phyloP scores from a whole-genome alignment of 2,888 invertebrate genomes.

The Torymus auratus region DNA sequence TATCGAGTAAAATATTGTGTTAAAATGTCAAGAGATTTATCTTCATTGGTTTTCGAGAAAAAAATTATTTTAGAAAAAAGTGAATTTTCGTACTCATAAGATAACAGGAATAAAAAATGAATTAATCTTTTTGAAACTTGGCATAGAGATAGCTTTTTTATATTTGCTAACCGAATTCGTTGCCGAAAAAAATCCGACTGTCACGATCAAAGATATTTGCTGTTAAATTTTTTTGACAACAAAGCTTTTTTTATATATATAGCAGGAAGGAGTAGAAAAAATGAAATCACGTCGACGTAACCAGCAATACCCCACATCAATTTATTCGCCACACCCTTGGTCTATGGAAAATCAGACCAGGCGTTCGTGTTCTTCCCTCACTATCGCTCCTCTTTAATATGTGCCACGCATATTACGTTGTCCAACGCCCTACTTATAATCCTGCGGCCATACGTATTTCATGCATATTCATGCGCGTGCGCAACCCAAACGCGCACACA shows the following conservation, averaged over 20 bases:
- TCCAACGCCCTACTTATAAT: conserved; percentile 17
- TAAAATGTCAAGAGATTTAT: too few species aligned
- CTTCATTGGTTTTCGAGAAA: too few species aligned
- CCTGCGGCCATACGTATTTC: conserved; percentile 35
- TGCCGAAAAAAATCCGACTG: too few species aligned
- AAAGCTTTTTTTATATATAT: not conserved
- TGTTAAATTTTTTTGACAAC: too few species aligned
- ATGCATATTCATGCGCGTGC: conserved; percentile 52
- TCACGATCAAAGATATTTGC: too few species aligned
- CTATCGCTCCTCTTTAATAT: conserved; percentile 33
- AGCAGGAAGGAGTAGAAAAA: not conserved
- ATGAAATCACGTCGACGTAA: not conserved
- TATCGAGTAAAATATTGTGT: too few species aligned
- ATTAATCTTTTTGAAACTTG: too few species aligned
- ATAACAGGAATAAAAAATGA: too few species aligned
- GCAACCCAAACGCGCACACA: not conserved
- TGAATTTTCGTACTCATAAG: too few species aligned
- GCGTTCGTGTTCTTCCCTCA: not conserved
- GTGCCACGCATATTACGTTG: conserved; percentile 38
- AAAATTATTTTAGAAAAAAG: too few species aligned
- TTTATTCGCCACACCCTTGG: conserved; percentile 26
- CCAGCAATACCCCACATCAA: not conserved
- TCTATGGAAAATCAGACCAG: not conserved
- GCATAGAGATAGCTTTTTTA: too few species aligned
- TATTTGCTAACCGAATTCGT: too few species aligned